Conservation (phyloP, 2,797 vertebrate genomes). For the Acanthurus lineatus region DNA sequence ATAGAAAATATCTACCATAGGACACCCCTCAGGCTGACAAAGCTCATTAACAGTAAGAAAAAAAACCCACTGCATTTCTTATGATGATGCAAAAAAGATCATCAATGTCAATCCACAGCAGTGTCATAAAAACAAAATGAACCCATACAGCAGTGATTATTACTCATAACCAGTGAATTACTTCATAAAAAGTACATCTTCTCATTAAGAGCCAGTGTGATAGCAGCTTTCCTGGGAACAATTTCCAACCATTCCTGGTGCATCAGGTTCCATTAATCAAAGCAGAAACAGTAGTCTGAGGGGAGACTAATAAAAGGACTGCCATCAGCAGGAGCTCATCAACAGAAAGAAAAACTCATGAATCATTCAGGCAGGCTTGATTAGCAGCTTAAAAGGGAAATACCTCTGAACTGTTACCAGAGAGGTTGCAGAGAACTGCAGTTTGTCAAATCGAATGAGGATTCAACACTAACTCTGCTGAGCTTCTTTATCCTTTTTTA, state of each 20-base stretch:
- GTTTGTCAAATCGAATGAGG: neutral
- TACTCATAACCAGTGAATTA: no score
- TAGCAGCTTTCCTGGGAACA: neutral
- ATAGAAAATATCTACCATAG: neutral
- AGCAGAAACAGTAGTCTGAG: neutral
- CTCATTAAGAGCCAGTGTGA: constrained; percentile 2
- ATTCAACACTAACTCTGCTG: neutral
- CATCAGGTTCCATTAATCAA: neutral
- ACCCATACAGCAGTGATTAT: neutral
- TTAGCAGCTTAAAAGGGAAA: constrained; percentile 10
- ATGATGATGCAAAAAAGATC: neutral
- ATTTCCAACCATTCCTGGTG: neutral
- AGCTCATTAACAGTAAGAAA: neutral
- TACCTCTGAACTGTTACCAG: neutral
- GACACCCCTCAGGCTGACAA: no score
- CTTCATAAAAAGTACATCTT: neutral
- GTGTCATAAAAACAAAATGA: neutral
- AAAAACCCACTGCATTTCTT: no score
- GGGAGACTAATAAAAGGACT: neutral
- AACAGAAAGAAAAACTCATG: neutral
- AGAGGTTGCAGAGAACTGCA: neutral
- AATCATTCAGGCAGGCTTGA: neutral
- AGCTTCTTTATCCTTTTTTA: neutral
- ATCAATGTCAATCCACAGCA: neutral
- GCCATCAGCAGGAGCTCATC: neutral